Evolutionary conservation across 2,888 invertebrate species (phyloP), one percentile per base, ranked within the genome.

Genomic region (Germaria angustata): DNA sequence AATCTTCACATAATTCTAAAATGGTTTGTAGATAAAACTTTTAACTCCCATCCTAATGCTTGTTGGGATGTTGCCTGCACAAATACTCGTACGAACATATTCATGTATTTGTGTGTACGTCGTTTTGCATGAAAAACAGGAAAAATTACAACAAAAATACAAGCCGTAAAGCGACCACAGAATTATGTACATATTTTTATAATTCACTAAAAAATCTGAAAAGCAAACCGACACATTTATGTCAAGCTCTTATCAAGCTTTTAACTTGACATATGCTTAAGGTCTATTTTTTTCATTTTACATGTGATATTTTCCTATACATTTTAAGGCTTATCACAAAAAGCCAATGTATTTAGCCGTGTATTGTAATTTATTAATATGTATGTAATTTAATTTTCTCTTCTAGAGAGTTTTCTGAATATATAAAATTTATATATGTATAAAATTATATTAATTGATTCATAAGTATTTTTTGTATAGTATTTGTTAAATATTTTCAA

Each of bases 101-200:
- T 15, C 7, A 15, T 15, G n/a, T 20, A n/a, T n/a, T n/a, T n/a
- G n/a, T n/a, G n/a, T n/a, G n/a, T n/a, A n/a, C n/a, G n/a, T n/a
- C n/a, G n/a, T n/a, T 41, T 15, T 41, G 32, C 5, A 1, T 36
- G 34, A 3, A 36, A 66, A 46, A 32, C 7, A 55, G 55, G 0
- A 2, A 34, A 11, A 36, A 59, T 11, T 39, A 39, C 11, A 53
- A 28, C 17, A 28, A 63, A 53, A 3, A 41, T 9, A 41, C 5
- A 53, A 77, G 59, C 24, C 63, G 17, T 28, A 17, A 71, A 55
- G 28, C 78, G 13, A 46, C 63, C 78, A 2, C 69, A 71, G 36
- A 68, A 55, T 69, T 63, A 69, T 68, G 51, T 63, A n/a, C n/a
- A n/a, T n/a, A 69, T 63, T 41, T 59, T 41, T 59, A 28, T 61